Base-by-base conservation (phyloP, 2,797 vertebrate species). In the Anabacerthia variegaticeps region DNA sequence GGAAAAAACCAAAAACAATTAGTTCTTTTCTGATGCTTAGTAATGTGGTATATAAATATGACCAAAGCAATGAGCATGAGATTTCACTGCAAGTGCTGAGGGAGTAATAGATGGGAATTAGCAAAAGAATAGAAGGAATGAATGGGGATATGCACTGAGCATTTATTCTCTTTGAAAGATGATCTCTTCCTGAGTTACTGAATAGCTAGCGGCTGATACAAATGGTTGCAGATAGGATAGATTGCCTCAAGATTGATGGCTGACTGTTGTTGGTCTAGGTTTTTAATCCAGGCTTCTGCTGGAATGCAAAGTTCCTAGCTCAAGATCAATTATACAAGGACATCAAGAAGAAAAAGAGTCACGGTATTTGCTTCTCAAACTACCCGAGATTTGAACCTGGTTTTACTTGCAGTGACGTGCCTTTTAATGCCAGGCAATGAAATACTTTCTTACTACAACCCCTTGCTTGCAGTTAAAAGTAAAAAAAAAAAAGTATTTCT, bases 151-250 rank as follows among this genome's bases (percentile, higher is more conserved):
- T 89, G 80, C 84, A 82, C 91, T 75, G 85, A 89, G 94, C 73
- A 9, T 93, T 96, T 88, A 34, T 93, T 79, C 90, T 82, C 97
- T 98, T 98, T 97, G 97, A 98, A 98, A 98, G 96, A 79, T 72
- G 92, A 97, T 96, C 96, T 95, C 96, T 94, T 91, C 94, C 95
- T 83, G 78, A 94, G 85, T 84, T 95, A 62, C 93, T 96, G 95
- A 94, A 96, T 87, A 96, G 92, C 95, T 98, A 97, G 97, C 97
- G 95, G 94, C 85, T 41, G 88, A 91, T 97, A 97, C 96, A 97
- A 97, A 96, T 97, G 92, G 69, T 43, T 74, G 84, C 76, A 86
- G 92, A 83, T 89, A 95, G 91, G 92, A 66, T 82, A 88, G 93
- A 83, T 94, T 89, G 85, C 69, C 54, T 93, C 66, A 94, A 82